These are phyloP conservation scores for Anhinga rufa DNA, from an alignment of 2,113 vertebrate genomes.

Conservation along the genomic window DNA sequence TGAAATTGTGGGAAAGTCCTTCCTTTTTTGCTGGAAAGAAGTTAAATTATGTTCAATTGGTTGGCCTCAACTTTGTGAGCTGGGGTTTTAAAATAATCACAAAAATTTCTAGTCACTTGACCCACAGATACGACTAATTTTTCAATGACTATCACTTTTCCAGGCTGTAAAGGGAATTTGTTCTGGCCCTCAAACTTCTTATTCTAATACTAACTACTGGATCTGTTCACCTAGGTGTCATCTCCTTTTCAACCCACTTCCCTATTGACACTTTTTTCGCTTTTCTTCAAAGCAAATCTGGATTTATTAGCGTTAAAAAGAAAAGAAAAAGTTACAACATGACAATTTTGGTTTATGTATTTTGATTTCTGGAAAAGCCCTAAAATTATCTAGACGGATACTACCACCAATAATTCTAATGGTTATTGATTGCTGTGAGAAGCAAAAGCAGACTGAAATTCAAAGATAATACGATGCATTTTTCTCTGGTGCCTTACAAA, in stretches of 20 bases:
- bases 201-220: neutral
- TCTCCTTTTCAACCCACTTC: neutral
- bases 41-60: neutral
- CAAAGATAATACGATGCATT: slow-evolving; percentile 12
- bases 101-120: neutral
- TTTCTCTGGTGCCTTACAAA: slow-evolving; percentile 39
- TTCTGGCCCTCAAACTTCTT: neutral
- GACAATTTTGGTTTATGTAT: neutral
- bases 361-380: slow-evolving; percentile 16
- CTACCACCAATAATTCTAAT: neutral
- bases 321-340: neutral
- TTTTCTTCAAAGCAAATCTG: neutral
- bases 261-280: neutral
- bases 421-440: slow-evolving; percentile 31
- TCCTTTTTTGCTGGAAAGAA: neutral
- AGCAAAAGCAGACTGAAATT: slow-evolving; percentile 35
- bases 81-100: neutral
- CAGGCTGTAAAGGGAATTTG: neutral
- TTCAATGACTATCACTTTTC: neutral
- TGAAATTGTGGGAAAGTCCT: neutral
- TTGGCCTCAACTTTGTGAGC: neutral
- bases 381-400: neutral
- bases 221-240: neutral
- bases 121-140: neutral
- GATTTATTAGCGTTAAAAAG: neutral